A percentile compares a stretch with the other conserved stretches of the same genome.
Evolutionary conservation across 2,113 vertebrate species (phyloP).

Genomic region (Brevimyrus niger): DNA sequence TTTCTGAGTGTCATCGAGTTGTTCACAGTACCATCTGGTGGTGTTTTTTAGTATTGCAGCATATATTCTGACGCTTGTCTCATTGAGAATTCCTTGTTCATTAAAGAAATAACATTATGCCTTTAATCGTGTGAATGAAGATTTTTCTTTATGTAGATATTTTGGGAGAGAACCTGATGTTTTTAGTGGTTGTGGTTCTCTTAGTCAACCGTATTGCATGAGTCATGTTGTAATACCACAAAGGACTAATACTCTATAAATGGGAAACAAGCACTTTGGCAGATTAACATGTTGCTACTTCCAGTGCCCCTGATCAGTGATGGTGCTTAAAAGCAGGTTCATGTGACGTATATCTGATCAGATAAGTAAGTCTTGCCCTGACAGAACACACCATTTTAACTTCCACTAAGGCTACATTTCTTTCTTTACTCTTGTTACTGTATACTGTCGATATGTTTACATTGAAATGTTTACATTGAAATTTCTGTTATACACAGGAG

Average conservation of each 20-base stretch:
- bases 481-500: neutral
- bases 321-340: neutral
- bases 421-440: too few relatives aligned
- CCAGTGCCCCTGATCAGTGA: neutral
- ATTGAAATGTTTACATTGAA: neutral
- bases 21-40: conserved; percentile 47
- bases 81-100: neutral
- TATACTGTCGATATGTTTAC: neutral
- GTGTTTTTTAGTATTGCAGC: neutral
- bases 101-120: neutral
- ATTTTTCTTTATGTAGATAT: neutral
- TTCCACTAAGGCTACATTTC: neutral
- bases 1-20: neutral
- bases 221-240: neutral
- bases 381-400: neutral
- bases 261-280: neutral
- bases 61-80: neutral
- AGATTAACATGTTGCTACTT: neutral
- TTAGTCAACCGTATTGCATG: neutral
- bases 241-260: neutral
- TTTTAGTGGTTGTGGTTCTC: neutral
- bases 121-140: neutral
- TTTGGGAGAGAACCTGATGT: neutral
- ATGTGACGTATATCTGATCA: neutral
- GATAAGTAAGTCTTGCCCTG: neutral